phyloP scores from a whole-genome alignment of 2,888 invertebrate genomes.

The Antitype chi region DNA sequence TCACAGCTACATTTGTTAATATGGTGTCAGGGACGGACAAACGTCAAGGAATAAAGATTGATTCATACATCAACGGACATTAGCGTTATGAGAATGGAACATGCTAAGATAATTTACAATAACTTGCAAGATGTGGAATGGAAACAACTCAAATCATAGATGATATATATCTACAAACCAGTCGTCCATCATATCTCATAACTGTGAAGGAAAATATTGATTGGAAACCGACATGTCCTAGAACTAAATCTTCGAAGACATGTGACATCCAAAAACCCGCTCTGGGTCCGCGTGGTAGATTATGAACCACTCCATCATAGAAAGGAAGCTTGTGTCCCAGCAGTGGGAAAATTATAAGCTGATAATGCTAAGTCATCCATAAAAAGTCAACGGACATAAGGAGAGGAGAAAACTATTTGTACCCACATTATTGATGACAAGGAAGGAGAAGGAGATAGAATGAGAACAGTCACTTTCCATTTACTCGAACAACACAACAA shows the following conservation, averaged over 20 bases:
- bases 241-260: background rate
- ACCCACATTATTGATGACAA: background rate
- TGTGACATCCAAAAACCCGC: background rate
- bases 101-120: conserved; percentile 52
- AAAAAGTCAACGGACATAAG: background rate
- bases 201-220: background rate
- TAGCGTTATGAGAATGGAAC: conserved; percentile 47
- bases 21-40: conserved; percentile 67
- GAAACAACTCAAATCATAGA: conserved; percentile 12
- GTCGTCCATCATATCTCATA: background rate
- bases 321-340: too few species aligned
- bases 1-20: conserved; percentile 57
- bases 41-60: conserved; percentile 51
- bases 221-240: background rate
- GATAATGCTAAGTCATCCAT: background rate
- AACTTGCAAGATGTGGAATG: conserved; percentile 27
- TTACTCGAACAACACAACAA: background rate
- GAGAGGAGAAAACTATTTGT: background rate
- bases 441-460: background rate
- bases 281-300: background rate
- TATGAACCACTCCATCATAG: background rate
- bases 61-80: conserved; percentile 58
- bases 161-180: background rate
- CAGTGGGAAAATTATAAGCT: too few species aligned
- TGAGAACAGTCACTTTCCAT: background rate